Evolutionary conservation across 35 echinoderm and acorn worm genomes (phyloP).

Genomic region (Ophiothrix spiculata): DNA sequence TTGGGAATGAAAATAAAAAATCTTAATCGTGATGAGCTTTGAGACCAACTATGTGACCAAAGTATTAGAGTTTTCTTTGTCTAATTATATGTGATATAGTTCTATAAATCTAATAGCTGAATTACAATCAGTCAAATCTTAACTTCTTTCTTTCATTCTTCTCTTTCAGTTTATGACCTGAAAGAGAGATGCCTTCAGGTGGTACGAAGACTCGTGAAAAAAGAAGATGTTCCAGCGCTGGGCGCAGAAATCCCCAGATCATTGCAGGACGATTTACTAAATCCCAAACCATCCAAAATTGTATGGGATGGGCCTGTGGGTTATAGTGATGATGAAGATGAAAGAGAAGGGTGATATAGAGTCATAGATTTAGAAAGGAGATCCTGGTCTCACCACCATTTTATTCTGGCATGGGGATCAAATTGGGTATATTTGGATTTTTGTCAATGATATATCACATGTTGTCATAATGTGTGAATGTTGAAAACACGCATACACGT

Average conservation of each 20-base stretch:
- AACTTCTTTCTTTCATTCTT: background rate
- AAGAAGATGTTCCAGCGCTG: background rate
- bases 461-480: too few species aligned
- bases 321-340: background rate
- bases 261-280: background rate
- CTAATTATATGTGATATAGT: background rate
- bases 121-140: background rate
- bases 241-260: background rate
- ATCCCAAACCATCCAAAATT: background rate
- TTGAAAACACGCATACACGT: too few species aligned
- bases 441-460: too few species aligned
- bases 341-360: background rate
- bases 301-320: background rate
- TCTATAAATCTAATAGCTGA: background rate
- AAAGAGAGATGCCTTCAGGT: background rate
- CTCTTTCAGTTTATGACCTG: background rate
- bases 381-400: too few species aligned
- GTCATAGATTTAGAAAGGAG: too few species aligned
- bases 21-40: too few species aligned
- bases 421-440: too few species aligned
- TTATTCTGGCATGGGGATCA: too few species aligned
- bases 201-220: background rate
- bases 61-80: background rate
- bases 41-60: background rate
- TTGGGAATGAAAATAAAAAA: too few species aligned